A percentile compares a stretch with the other conserved stretches of the same genome.
Evolutionary conservation across 2,797 vertebrate species (phyloP).

Genomic region (Tympanoctomys barrerae): DNA sequence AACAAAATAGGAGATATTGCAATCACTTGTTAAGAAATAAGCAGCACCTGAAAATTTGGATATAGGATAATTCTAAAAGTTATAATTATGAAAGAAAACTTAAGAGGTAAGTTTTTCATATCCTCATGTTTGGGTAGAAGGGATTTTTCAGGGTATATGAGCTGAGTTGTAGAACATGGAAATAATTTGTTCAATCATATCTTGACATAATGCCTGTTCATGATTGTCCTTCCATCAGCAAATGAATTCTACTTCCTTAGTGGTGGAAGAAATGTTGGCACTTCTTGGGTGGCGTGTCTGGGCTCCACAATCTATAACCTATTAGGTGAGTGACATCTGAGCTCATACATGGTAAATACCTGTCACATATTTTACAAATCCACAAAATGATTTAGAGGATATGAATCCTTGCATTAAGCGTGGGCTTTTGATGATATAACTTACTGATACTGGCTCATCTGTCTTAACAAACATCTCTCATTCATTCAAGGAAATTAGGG

Average conservation of each 20-base stretch:
- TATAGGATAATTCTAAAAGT: neutral
- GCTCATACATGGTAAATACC: neutral
- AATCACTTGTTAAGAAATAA: neutral
- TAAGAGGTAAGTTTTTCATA: neutral
- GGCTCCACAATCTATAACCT: neutral
- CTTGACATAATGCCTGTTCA: neutral
- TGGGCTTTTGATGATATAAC: neutral
- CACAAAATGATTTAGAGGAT: neutral
- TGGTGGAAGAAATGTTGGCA: neutral
- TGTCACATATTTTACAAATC: neutral
- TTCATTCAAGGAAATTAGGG: neutral
- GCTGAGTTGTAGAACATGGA: neutral
- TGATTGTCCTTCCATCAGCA: neutral
- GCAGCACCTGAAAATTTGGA: neutral
- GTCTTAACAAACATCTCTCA: neutral
- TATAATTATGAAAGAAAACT: neutral
- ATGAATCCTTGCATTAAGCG: neutral
- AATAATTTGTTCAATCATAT: neutral
- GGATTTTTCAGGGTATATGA: neutral
- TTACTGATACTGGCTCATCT: neutral
- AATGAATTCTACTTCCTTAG: neutral
- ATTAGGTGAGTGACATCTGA: neutral
- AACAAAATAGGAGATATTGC: neutral
- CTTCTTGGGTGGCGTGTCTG: neutral
- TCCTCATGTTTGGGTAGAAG: neutral